Evolutionary conservation across 1,140 invertebrate species (phyloP), one percentile per base, ranked within the genome.

Genomic region (Drosophila jambulina): DNA sequence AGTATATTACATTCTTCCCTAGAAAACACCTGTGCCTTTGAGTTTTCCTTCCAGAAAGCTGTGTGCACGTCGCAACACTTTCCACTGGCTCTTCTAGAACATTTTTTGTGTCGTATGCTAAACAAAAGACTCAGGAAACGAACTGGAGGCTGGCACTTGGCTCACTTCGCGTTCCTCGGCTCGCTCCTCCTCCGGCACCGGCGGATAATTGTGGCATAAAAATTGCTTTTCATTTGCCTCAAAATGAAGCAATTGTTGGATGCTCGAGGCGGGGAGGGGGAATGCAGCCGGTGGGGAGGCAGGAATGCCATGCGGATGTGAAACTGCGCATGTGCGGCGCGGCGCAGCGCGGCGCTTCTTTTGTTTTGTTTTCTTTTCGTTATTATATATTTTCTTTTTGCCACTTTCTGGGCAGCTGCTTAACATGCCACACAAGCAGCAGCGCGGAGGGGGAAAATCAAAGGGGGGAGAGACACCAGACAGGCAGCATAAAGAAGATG

Each of bases 201-300:
- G 17, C 59, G 81, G 65, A 87, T 86, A 88, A 90, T 90, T 90
- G 78, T 60, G 67, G 74, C 85, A 84, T 78, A 71, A 75, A 85
- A 88, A 84, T 90, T 81, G 74, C 84, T 88, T 87, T 90, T 84
- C 77, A 88, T 87, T 88, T 80, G 84, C 78, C 69, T 64, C 48
- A 75, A 88, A 90, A 84, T 88, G 75, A 90, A 88, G 84, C 69
- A 90, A 90, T 88, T 90, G 78, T 88, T 78, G 64, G 56, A 9
- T 25, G 43, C 13, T 42, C 2, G 19, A n/a, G 12, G 27, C 38
- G 51, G 29, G 45, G 3, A 19, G 6, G 25, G 36, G 13, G 15
- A 15, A 38, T 53, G 32, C 25, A 56, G 61, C 53, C 53, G 61
- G 36, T 34, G 42, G 43, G 21, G 61, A 43, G 36, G 38, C 29